These are phyloP conservation scores for Hypercompe scribonia DNA, from an alignment of 2,888 invertebrate species.

Conservation along the genomic window DNA sequence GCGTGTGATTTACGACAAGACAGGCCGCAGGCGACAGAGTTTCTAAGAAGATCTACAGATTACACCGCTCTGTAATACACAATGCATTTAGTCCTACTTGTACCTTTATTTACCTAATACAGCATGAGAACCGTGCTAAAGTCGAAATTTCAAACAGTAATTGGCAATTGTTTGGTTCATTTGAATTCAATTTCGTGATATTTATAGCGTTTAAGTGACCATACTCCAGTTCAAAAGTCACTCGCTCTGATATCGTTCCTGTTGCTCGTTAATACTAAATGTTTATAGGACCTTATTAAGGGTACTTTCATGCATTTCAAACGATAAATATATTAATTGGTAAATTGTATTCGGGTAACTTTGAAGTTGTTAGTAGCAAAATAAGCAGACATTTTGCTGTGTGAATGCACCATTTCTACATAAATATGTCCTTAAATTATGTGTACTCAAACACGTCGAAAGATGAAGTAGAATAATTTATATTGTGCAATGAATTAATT, in stretches of 20 bases:
- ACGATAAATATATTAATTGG: not conserved
- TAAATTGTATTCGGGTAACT: not conserved
- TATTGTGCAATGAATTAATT: not conserved
- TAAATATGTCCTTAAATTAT: not conserved
- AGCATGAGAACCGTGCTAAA: slow-evolving; percentile 68
- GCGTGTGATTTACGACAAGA: slow-evolving; percentile 72
- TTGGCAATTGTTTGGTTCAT: slow-evolving; percentile 71
- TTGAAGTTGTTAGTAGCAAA: not conserved
- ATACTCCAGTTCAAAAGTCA: slow-evolving; percentile 56
- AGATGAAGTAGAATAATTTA: not conserved
- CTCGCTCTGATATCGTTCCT: slow-evolving; percentile 40
- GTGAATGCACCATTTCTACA: not conserved
- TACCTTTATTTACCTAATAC: slow-evolving; percentile 69
- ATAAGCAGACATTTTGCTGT: not conserved
- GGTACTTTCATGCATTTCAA: slow-evolving; percentile 11
- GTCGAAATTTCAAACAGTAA: slow-evolving; percentile 69
- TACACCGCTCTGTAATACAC: slow-evolving; percentile 61
- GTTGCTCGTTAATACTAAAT: slow-evolving; percentile 46
- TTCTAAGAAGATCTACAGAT: slow-evolving; percentile 76
- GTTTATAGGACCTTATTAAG: slow-evolving; percentile 30
- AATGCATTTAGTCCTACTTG: slow-evolving; percentile 55
- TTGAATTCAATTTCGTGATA: slow-evolving; percentile 68
- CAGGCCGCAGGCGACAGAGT: slow-evolving; percentile 73
- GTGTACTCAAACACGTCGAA: not conserved
- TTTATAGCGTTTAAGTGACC: slow-evolving; percentile 57